phyloP scores from a whole-genome alignment of 1,140 invertebrate genomes.

The Diachasmimorpha longicaudata region DNA sequence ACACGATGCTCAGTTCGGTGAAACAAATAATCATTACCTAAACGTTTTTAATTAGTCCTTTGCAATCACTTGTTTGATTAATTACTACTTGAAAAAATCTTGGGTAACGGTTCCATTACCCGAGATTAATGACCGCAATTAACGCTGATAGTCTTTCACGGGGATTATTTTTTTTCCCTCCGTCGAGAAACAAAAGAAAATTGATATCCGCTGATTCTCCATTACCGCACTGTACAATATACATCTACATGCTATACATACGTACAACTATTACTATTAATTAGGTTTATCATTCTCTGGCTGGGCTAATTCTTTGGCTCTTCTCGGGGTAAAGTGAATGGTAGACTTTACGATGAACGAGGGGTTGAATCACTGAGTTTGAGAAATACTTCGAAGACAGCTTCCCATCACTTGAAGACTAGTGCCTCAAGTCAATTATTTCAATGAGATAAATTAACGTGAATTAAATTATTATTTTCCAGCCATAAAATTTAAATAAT shows the following conservation, averaged over 20 bases:
- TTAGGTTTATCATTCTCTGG: neutral
- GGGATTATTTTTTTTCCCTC: neutral
- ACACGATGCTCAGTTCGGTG: neutral
- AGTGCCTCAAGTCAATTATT: too few species aligned
- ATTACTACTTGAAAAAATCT: neutral
- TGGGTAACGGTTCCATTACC: slow-evolving; percentile 2
- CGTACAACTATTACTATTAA: slow-evolving; percentile 3
- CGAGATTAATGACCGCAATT: neutral
- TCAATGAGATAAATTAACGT: too few species aligned
- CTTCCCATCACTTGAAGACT: too few species aligned
- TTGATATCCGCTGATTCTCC: neutral
- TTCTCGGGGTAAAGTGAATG: neutral
- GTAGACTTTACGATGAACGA: neutral
- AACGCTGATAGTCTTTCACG: neutral
- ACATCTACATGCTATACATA: slow-evolving; percentile 16
- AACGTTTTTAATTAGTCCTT: neutral
- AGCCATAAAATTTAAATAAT: too few species aligned
- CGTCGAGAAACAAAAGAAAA: neutral
- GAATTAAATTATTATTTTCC: too few species aligned
- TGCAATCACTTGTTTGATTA: neutral
- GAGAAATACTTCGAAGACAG: neutral
- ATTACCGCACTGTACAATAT: slow-evolving; percentile 26
- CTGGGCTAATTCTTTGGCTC: slow-evolving; percentile 6
- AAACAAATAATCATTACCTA: neutral
- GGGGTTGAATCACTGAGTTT: neutral